Percentiles rank a stretch among this genome's conserved stretches.
phyloP scores from a whole-genome alignment of 2,113 vertebrate genomes.

The Archilochus colubris region DNA sequence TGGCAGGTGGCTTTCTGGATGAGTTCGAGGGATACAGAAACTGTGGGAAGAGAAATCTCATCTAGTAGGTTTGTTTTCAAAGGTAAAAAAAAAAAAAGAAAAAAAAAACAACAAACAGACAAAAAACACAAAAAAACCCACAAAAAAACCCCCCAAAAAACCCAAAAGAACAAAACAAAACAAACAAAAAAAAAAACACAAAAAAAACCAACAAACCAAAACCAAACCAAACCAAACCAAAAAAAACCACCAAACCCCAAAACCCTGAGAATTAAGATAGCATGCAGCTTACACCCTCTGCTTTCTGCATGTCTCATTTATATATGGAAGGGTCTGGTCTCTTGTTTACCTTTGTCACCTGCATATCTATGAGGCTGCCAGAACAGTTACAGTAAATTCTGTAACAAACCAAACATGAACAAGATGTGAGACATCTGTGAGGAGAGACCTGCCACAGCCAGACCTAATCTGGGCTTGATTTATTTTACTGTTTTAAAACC shows the following conservation, averaged over 20 bases:
- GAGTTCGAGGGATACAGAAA: not conserved
- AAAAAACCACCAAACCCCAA: no score
- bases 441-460: not conserved
- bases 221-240: no score
- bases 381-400: not conserved
- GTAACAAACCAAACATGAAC: not conserved
- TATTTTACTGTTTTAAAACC: not conserved
- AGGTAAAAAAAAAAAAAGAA: no score
- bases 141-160: no score
- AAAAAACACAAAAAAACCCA: no score
- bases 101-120: not conserved
- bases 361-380: not conserved
- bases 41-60: not conserved
- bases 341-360: not conserved
- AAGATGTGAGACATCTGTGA: not conserved
- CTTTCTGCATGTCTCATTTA: not conserved
- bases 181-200: not conserved
- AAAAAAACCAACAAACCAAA: no score
- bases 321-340: not conserved
- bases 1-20: not conserved
- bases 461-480: not conserved
- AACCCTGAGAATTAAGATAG: not conserved
- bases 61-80: not conserved
- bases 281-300: not conserved
- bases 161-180: no score